Evolutionary conservation across 2,888 invertebrate genomes (phyloP).

Genomic region (Lottia gigantea): DNA sequence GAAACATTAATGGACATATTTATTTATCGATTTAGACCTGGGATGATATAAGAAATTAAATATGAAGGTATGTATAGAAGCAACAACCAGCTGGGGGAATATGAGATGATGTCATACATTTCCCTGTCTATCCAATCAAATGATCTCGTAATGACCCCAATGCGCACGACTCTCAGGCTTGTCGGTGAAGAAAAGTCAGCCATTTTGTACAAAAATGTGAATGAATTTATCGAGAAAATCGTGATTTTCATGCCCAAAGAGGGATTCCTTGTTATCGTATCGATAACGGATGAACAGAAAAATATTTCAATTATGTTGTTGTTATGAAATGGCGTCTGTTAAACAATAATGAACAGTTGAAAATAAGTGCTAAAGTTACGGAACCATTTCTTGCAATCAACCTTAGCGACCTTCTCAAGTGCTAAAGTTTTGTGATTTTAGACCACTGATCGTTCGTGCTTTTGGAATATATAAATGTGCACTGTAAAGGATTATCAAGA

Average conservation of each 20-base stretch:
- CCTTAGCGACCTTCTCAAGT: constrained; percentile 37
- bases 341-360: background rate
- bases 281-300: background rate
- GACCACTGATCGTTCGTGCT: too few species aligned
- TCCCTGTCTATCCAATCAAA: constrained; percentile 38
- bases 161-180: constrained; percentile 56
- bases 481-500: too few species aligned
- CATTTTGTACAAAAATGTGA: constrained; percentile 46
- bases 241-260: constrained; percentile 5
- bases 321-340: background rate
- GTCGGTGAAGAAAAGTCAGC: constrained; percentile 60
- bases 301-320: background rate
- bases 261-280: background rate
- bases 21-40: too few species aligned
- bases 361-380: background rate
- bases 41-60: background rate
- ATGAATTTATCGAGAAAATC: background rate
- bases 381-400: constrained; percentile 21
- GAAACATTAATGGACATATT: too few species aligned
- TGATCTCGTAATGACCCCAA: constrained; percentile 37
- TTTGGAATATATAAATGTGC: too few species aligned
- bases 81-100: constrained; percentile 12
- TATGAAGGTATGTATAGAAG: constrained; percentile 9
- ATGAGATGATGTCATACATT: constrained; percentile 39
- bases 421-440: constrained; percentile 11